Base-by-base conservation (phyloP, 2,113 vertebrate species). In the Columbina picui region DNA sequence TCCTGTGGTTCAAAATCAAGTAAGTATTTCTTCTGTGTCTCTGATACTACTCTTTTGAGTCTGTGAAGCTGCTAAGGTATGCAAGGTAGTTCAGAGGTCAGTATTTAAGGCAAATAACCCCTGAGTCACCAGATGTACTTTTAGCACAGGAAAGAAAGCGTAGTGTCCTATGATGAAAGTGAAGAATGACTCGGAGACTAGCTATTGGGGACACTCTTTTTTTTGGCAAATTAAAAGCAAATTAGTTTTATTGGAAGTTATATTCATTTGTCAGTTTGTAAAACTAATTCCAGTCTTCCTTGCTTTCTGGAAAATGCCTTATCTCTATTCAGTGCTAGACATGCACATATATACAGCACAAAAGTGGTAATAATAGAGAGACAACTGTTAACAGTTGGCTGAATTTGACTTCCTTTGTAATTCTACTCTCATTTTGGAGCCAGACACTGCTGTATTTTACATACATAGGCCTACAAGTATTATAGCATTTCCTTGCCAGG, bases 1-100 rank as follows among this genome's bases (percentile, higher is more conserved):
- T 99, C 99, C 97, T 99, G 99, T 97, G 99, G 99, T 95, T 99
- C 99, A 96, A 99, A 99, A 97, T 99, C 99, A 98, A 98, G 99
- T 99, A 95, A 98, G 98, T 98, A 86, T 96, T 96, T 81, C 55
- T 75, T 74, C 49, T 69, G 15, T 81, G 21, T 60, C 39, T 87
- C 76, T 87, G 61, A 79, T 87, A 64, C 1, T 84, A 64, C 75
- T 84, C 32, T 91, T 87, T 47, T 79, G 63, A 76, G 26, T 82
- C 30, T 70, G 36, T 84, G 70, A 89, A 93, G 61, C 52, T 92
- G 49, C 27, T 80, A 47, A 63, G 32, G 20, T 77, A 65, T 63
- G 39, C 82, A 27, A 83, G 78, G 53, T 64, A 79, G 61, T 83
- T 88, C 56, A 52, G 78, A 57, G 68, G 49, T 77, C 64, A 74